Percentiles rank a stretch among this genome's conserved stretches.
These are phyloP conservation scores for Steinernema feltiae DNA, from an alignment of 1,140 invertebrate species.

Conservation along the genomic window DNA sequence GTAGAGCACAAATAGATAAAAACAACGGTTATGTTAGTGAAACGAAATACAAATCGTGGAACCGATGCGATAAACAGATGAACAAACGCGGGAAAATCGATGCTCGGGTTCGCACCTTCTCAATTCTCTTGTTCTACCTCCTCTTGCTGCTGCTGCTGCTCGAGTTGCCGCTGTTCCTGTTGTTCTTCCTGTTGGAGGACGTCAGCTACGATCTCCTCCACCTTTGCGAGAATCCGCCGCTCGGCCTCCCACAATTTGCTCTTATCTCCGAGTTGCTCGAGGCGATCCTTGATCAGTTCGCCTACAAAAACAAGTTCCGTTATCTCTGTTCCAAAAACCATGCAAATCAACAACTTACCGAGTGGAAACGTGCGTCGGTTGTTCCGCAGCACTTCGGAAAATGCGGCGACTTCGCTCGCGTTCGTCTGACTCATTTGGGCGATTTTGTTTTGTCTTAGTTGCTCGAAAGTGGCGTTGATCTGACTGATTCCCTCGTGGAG, in stretches of 20 bases:
- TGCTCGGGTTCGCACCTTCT: not conserved
- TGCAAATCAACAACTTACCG: not conserved
- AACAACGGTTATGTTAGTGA: no score
- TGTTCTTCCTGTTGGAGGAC: not conserved
- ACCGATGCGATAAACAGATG: not conserved
- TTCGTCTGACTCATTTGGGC: not conserved
- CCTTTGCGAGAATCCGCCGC: not conserved
- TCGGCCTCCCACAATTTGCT: not conserved
- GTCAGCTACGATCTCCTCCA: constrained; percentile 6
- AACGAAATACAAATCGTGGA: not conserved
- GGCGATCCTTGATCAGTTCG: not conserved
- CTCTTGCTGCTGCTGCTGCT: not conserved
- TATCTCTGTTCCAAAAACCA: not conserved
- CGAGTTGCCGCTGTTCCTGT: not conserved
- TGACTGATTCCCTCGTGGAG: not conserved
- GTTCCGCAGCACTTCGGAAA: not conserved
- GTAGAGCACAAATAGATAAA: not conserved
- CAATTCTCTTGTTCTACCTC: not conserved
- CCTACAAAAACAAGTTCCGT: no score
- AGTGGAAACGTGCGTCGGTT: not conserved
- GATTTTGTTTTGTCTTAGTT: not conserved
- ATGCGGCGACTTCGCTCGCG: not conserved
- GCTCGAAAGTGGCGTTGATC: not conserved
- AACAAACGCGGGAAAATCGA: not conserved
- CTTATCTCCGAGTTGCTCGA: not conserved